Conservation (phyloP, 2,113 vertebrate species). For the Pluvianellus socialis region DNA sequence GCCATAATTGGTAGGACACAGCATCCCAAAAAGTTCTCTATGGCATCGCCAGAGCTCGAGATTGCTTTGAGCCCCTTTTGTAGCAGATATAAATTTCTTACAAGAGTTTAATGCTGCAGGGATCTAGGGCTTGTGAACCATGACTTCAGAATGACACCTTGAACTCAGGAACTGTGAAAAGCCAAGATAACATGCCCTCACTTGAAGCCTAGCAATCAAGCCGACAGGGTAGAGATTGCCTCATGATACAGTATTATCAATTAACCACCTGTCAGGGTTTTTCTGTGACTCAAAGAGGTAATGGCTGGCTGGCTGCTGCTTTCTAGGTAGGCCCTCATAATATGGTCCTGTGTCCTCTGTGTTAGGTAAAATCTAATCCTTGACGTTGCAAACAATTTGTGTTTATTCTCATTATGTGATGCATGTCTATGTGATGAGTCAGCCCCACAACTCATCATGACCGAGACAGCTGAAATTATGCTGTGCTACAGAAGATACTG, state of each 20-base stretch:
- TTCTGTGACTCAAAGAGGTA: conserved; percentile 5
- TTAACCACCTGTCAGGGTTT: conserved; percentile 51
- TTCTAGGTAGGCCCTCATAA: conserved; percentile 1
- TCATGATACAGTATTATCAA: neutral
- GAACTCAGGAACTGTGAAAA: neutral
- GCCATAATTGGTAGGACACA: neutral
- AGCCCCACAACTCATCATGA: neutral
- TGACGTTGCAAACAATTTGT: neutral
- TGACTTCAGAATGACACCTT: neutral
- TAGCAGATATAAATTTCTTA: neutral
- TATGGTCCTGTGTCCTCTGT: neutral
- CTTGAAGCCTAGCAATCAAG: neutral
- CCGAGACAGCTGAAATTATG: conserved; percentile 37
- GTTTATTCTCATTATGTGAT: neutral
- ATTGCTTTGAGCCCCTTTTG: neutral
- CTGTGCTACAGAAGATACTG: neutral
- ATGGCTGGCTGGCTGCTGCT: neutral
- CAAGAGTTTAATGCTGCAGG: neutral
- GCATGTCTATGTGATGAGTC: conserved; percentile 8
- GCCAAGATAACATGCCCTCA: neutral
- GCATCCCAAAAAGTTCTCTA: neutral
- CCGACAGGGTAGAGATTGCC: neutral
- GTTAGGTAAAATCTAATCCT: neutral
- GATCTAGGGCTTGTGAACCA: neutral
- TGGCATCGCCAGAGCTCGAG: neutral